A percentile compares a stretch with the other conserved stretches of the same genome.
Conservation (phyloP, 2,797 vertebrate species). For the Amniataba percoides region DNA sequence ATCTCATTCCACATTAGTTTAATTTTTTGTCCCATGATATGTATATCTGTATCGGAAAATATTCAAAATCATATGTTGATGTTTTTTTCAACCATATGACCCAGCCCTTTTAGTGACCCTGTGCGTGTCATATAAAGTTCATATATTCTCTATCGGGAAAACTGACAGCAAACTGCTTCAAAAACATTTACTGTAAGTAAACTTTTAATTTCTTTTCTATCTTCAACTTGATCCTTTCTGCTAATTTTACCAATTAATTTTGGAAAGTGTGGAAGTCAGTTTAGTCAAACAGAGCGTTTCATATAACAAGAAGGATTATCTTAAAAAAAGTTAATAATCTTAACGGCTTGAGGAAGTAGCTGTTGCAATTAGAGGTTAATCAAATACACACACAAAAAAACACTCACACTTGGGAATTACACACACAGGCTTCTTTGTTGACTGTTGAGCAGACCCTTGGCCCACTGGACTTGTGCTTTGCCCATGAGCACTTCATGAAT, state of each 20-base stretch:
- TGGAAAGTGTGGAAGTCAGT: constrained; percentile 5
- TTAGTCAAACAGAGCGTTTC: constrained; percentile 5
- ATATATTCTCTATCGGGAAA: neutral
- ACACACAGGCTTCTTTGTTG: constrained; percentile 8
- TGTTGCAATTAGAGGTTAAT: constrained; percentile 47
- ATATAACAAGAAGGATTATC: constrained; percentile 24
- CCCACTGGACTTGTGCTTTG: constrained; percentile 17
- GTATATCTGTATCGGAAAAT: neutral
- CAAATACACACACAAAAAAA: constrained; percentile 4
- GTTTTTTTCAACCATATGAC: neutral
- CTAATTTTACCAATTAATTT: constrained; percentile 34
- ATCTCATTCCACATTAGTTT: neutral
- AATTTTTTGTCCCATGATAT: neutral
- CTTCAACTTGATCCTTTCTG: constrained; percentile 6
- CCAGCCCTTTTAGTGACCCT: neutral
- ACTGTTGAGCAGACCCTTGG: neutral
- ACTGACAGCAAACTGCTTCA: neutral
- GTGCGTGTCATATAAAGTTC: too few relatives aligned
- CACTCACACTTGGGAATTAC: neutral
- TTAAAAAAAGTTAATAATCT: constrained; percentile 22
- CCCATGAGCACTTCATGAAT: constrained; percentile 40
- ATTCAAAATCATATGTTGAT: neutral
- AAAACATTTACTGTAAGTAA: neutral
- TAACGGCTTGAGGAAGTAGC: constrained; percentile 14
- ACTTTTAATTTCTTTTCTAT: neutral